phyloP scores from a whole-genome alignment of 2,888 invertebrate genomes.

The Dasypolia templi region DNA sequence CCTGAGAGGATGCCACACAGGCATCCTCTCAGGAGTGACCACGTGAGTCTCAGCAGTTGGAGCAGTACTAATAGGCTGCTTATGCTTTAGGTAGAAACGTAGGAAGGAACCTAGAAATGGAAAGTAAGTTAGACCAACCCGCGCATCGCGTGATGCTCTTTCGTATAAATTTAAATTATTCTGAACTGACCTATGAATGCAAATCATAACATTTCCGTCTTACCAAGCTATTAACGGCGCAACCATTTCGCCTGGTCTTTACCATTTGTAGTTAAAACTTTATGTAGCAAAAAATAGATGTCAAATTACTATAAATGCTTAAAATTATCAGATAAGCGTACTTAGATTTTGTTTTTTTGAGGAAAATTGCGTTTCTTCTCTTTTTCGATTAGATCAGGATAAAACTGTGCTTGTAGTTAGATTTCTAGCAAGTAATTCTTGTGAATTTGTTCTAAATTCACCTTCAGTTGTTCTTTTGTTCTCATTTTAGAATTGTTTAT shows the following conservation, averaged over 20 bases:
- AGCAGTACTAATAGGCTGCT: background rate
- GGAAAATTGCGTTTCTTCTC: slow-evolving; percentile 38
- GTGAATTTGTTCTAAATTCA: slow-evolving; percentile 15
- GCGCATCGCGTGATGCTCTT: slow-evolving; percentile 66
- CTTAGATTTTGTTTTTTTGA: slow-evolving; percentile 26
- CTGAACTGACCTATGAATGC: slow-evolving; percentile 73
- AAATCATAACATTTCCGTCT: slow-evolving; percentile 78
- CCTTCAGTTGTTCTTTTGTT: slow-evolving; percentile 24
- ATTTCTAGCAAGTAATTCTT: slow-evolving; percentile 37
- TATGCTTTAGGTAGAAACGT: background rate
- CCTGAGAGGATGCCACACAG: no score
- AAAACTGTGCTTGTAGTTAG: slow-evolving; percentile 18
- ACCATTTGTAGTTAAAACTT: slow-evolving; percentile 30
- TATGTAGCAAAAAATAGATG: slow-evolving; percentile 30
- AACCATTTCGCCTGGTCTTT: slow-evolving; percentile 50
- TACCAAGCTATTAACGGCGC: slow-evolving; percentile 72
- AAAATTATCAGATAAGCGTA: slow-evolving; percentile 25
- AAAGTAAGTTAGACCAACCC: slow-evolving; percentile 60
- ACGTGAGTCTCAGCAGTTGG: background rate
- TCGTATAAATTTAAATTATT: slow-evolving; percentile 74
- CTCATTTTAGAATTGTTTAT: slow-evolving; percentile 7
- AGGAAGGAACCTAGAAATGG: slow-evolving; percentile 62
- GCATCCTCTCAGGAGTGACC: no score
- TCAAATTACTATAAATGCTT: slow-evolving; percentile 24
- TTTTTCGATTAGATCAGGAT: slow-evolving; percentile 21